Base-by-base conservation (phyloP, 1,140 invertebrate species). In the Vanessa atalanta region DNA sequence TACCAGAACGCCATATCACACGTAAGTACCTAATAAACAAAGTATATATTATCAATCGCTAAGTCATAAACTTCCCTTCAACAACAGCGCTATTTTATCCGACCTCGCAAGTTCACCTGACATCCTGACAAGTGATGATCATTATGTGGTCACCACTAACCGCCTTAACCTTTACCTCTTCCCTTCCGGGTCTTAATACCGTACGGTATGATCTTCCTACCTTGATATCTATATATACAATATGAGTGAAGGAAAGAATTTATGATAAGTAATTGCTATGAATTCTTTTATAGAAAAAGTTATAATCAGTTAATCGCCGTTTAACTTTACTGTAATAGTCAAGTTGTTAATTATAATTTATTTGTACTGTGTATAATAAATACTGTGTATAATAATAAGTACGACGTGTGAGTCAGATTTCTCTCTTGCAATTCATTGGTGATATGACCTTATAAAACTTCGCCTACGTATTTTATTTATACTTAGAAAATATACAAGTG, bases 81-180 rank as follows among this genome's bases (percentile, higher is more conserved):
- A 55, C 11, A 55, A 0, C 31, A 53, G 12, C 47, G 61, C 5
- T 65, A 66, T 73, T 70, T 47, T 26, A 70, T 51, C 23, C 23
- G 72, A 60, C 71, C 76, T 77, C 53, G 65, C 61, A 37, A 57
- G 72, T 77, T 77, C 72, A 68, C 68, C 70, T 61, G 74, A 53
- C 51, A 16, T 71, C 61, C 71, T 50, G 65, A 72, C 50, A 37
- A 43, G 37, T 43, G 66, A 65, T 47, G 65, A 47, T 70, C 20
- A 68, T 72, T 66, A 69, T 37, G 48, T 69, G 55, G 53, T 60
- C 47, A 48, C 66, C 63, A 57, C 43, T 72, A 61, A 61, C 47
- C 65, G 65, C 55, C 51, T 61, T 68, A 66, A 67, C 71, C 71
- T 73, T 68, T 73, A 61, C 71, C 66, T 53, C 37, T 43, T 20